Conservation (phyloP, 2,113 vertebrate genomes). For the Oxygymnocypris stewartii region DNA sequence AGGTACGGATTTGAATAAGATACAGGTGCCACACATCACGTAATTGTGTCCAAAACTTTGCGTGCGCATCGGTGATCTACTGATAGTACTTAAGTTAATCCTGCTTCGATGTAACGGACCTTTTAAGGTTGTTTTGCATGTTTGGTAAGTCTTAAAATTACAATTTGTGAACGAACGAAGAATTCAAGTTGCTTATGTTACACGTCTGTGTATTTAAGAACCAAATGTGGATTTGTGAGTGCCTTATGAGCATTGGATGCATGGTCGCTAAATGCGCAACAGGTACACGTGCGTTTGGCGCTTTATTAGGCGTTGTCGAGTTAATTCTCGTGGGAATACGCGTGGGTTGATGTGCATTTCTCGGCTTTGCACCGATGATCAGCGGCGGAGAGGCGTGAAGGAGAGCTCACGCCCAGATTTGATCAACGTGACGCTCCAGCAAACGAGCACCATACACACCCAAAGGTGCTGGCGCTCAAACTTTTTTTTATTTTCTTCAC, state of each 20-base stretch:
- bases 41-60: not conserved
- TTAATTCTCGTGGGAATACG: conserved; percentile 22
- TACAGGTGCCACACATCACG: not conserved
- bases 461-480: not conserved
- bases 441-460: conserved; percentile 24
- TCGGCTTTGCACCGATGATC: conserved; percentile 9
- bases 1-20: not conserved
- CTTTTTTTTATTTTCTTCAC: not conserved
- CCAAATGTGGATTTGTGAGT: not conserved
- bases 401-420: conserved; percentile 18
- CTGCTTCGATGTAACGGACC: not conserved
- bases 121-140: not conserved
- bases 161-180: not conserved
- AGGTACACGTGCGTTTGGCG: conserved; percentile 10
- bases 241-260: not conserved
- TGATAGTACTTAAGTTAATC: conserved; percentile 34
- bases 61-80: not conserved
- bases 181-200: not conserved
- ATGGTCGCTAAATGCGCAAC: not conserved
- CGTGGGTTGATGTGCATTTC: not conserved
- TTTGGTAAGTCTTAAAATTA: not conserved
- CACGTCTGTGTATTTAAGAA: not conserved
- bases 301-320: not conserved
- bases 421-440: not conserved
- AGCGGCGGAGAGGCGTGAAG: conserved; percentile 28